Evolutionary conservation across 2,888 invertebrate genomes (phyloP), one percentile per base, ranked within the genome.

Genomic region (Shargacucullia verbasci): DNA sequence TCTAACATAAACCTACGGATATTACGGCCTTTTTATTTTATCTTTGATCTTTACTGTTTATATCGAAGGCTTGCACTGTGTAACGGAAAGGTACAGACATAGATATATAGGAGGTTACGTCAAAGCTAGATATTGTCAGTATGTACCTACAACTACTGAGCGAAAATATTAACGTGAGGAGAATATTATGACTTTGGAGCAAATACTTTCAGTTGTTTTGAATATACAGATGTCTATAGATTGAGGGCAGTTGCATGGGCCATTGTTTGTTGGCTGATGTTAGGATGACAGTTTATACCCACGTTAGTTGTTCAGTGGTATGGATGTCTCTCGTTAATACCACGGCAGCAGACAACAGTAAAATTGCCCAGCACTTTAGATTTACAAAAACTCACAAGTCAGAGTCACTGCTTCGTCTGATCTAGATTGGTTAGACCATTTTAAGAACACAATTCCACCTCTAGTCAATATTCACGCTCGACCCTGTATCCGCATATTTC

Each of bases 111-210:
- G 9, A 29, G 6, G 11, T 2, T 15, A 29, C 10, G 31, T 14
- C 0, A 12, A 41, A 48, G 55, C 38, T 55, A 57, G 54, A 60
- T 39, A 57, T 46, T 59, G 34, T 15, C 45, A 50, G 15, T 31
- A 7, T 56, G 41, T 47, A 43, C 37, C 39, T 59, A 45, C 34
- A 48, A 46, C 62, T 59, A 74, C 52, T 20, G 55, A 71, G 41
- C 35, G 39, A 37, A n/a, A 49, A 63, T 63, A 71, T 60, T 59
- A 25, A n/a, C 27, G 37, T 31, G 41, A 56, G 41, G 5, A 2
- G 9, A 31, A 15, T 1, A 11, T 14, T 46, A 13, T n/a, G 14
- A 37, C 1, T 29, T 29, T 4, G 2, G 29, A 29, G 29, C 8
- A 1, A 29, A 29, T 3, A 9, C 9, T 9, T 8, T 1, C 29